Evolutionary conservation across 2,113 vertebrate species (phyloP), one percentile per base, ranked within the genome.

Genomic region (Thomomys bottae): DNA sequence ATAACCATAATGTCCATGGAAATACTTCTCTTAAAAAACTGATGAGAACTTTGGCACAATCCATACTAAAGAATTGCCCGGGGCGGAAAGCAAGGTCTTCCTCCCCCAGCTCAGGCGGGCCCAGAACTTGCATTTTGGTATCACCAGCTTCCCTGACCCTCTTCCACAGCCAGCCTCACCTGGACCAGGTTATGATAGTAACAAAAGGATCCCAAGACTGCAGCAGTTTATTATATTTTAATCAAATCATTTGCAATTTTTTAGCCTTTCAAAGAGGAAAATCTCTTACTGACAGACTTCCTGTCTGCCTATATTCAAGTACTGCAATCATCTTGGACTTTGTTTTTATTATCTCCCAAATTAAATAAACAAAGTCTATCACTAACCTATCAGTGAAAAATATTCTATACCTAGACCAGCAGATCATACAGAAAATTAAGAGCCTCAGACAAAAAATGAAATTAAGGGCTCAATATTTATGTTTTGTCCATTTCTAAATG

Each of bases 251-350:
- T 84, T 89, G 77, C 59, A 49, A 42, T 40, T 15, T 64, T 64
- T 64, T n/a, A 61, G 21, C 28, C n/a, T 45, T 90, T 93, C 42
- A 91, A 78, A 89, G 92, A 78, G 42, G 61, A 93, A 88, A 84
- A 45, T 77, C 61, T 63, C 67, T 72, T 45, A 49, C 14, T 75
- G 67, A 18, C 67, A 83, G 67, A 88, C 40, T 83, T 92, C 49
- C 26, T 73, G 40, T n/a, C 42, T 54, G 32, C 32, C n/a, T 36
- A 42, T 79, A 72, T 34, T 84, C 26, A 91, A 82, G n/a, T 73
- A 88, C 32, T 38, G 8, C n/a, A 75, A 88, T 84, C 38, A 84
- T 75, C 21, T 49, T 68, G 34, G 38, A 81, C 30, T 82, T 83
- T 64, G 8, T 59, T 75, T 23, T 8, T 82, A n/a, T 42, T 15